Conservation (phyloP, 1,140 invertebrate species). For the Diachasma alloeum region DNA sequence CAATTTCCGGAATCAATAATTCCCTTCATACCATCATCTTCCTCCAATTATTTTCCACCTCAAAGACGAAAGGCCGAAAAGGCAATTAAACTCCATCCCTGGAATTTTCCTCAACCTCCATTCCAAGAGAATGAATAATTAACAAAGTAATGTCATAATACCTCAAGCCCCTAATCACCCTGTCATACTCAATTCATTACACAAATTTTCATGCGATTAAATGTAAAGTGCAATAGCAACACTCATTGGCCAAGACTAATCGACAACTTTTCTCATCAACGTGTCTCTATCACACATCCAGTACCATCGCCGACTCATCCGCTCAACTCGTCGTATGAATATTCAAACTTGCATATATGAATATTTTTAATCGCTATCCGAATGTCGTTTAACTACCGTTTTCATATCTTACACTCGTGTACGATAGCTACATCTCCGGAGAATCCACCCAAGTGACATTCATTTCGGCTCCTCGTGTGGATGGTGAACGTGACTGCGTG, state of each 20-base stretch:
- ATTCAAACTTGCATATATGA: neutral
- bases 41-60: no score
- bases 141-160: slow-evolving; percentile 1
- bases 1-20: no score
- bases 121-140: neutral
- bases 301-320: neutral
- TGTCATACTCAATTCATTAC: neutral
- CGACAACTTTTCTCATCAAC: neutral
- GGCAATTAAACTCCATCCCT: neutral
- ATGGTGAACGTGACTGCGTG: neutral
- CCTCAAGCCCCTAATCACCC: neutral
- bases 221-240: neutral
- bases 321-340: neutral
- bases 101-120: neutral
- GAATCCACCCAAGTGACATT: neutral
- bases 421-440: neutral
- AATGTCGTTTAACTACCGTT: neutral
- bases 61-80: neutral
- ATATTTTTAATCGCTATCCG: neutral
- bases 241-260: slow-evolving; percentile 2
- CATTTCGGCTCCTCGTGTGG: neutral
- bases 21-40: no score
- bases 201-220: neutral
- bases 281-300: neutral
- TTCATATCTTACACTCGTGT: neutral